A percentile compares a stretch with the other conserved stretches of the same genome.
phyloP scores from a whole-genome alignment of 1,140 invertebrate genomes.

The Watersipora subatra region DNA sequence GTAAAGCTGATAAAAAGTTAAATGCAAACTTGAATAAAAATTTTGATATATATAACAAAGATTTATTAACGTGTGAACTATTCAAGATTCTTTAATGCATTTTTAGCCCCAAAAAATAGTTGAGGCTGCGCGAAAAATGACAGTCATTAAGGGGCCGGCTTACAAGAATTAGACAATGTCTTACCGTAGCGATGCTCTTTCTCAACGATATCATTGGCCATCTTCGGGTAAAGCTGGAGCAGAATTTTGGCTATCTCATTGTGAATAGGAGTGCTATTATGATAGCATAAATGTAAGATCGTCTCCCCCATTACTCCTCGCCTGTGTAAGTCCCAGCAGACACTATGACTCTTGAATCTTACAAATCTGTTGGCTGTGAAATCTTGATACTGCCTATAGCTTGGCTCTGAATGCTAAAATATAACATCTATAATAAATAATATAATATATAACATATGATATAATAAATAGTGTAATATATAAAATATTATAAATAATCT shows the following conservation, averaged over 20 bases:
- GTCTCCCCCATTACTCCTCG: slow-evolving; percentile 84
- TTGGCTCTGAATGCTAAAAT: neutral
- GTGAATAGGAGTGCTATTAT: slow-evolving; percentile 72
- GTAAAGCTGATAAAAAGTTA: too few relatives aligned
- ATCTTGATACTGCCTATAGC: neutral
- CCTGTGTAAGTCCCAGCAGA: slow-evolving; percentile 78
- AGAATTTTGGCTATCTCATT: slow-evolving; percentile 79
- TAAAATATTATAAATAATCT: too few relatives aligned
- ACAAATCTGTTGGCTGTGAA: neutral
- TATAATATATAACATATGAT: neutral
- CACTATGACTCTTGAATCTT: slow-evolving; percentile 34
- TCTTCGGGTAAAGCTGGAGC: slow-evolving; percentile 72
- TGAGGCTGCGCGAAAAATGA: too few relatives aligned
- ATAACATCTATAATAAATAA: neutral
- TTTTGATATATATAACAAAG: too few relatives aligned
- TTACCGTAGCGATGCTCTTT: slow-evolving; percentile 84
- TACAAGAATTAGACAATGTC: too few relatives aligned
- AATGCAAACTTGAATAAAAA: too few relatives aligned
- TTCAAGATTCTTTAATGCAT: too few relatives aligned
- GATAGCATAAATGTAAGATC: slow-evolving; percentile 71
- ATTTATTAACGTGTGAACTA: too few relatives aligned
- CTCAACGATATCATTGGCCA: slow-evolving; percentile 84
- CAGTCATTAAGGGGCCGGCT: too few relatives aligned
- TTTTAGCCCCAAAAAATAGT: too few relatives aligned
- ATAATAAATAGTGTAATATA: too few relatives aligned